Percentiles rank a stretch among this genome's conserved stretches.
Conservation (phyloP, 2,113 vertebrate genomes). For the Lanius ludovicianus region DNA sequence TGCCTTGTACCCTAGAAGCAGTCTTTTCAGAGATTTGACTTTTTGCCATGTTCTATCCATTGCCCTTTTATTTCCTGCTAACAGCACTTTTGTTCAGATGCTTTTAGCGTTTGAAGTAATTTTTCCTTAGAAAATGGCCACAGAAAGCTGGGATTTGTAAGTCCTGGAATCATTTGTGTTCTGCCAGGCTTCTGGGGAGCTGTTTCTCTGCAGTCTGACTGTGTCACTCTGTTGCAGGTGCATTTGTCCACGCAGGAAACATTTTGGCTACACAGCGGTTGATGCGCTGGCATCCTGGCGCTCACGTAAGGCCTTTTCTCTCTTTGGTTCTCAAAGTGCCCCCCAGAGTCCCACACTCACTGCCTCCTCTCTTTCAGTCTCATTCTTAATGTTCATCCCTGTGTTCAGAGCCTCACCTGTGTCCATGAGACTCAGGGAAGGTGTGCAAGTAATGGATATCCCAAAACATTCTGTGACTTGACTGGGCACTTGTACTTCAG, state of each 20-base stretch:
- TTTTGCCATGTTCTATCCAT: background rate
- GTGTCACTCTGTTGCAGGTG: conserved; percentile 72
- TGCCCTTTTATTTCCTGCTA: background rate
- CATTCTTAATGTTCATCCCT: background rate
- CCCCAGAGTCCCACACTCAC: background rate
- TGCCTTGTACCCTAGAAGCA: background rate
- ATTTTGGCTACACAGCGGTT: conserved; percentile 88
- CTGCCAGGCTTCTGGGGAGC: background rate
- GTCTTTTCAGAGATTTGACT: background rate
- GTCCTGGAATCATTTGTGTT: background rate
- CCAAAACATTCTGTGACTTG: background rate
- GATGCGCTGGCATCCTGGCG: conserved; percentile 92
- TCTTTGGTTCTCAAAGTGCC: background rate
- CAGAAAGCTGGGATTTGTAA: background rate
- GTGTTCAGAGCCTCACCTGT: background rate
- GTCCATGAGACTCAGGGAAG: background rate
- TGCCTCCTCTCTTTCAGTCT: background rate
- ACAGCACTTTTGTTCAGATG: background rate
- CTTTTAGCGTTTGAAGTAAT: background rate
- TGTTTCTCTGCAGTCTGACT: background rate
- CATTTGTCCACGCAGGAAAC: conserved; percentile 90
- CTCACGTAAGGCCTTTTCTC: conserved; percentile 81
- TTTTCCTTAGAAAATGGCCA: background rate
- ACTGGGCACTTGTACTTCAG: background rate
- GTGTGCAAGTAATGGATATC: background rate